Evolutionary conservation across 2,113 vertebrate species (phyloP).

Genomic region (Myodes glareolus): DNA sequence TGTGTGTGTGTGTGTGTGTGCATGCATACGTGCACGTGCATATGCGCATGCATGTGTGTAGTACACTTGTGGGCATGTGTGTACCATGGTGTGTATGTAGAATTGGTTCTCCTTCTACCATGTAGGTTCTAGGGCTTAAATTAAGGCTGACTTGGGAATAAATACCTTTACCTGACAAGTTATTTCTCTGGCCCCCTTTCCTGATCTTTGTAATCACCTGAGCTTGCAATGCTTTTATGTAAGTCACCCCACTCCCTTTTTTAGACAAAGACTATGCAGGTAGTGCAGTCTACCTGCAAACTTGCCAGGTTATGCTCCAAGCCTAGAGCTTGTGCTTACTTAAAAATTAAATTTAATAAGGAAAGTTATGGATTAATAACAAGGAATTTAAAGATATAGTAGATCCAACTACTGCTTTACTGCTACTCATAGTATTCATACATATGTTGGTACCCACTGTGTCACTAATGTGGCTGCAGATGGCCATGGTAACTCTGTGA

Average conservation of each 20-base stretch:
- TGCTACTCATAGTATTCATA: neutral
- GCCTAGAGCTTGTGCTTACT: neutral
- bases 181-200: neutral
- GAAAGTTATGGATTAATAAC: slow-evolving; percentile 35
- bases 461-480: neutral
- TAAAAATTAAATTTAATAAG: neutral
- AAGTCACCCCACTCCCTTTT: neutral
- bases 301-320: neutral
- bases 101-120: neutral
- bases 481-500: neutral
- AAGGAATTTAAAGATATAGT: slow-evolving; percentile 23
- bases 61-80: neutral
- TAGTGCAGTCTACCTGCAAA: neutral
- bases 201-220: neutral
- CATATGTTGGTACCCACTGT: neutral
- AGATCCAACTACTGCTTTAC: neutral
- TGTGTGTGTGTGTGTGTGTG: neutral
- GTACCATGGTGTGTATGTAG: neutral
- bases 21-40: too few relatives aligned
- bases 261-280: neutral
- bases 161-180: neutral
- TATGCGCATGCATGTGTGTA: neutral
- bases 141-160: neutral
- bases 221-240: slow-evolving; percentile 3
- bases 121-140: neutral